Evolutionary conservation across 2,113 vertebrate species (phyloP).

Genomic region (Corvus hawaiiensis): DNA sequence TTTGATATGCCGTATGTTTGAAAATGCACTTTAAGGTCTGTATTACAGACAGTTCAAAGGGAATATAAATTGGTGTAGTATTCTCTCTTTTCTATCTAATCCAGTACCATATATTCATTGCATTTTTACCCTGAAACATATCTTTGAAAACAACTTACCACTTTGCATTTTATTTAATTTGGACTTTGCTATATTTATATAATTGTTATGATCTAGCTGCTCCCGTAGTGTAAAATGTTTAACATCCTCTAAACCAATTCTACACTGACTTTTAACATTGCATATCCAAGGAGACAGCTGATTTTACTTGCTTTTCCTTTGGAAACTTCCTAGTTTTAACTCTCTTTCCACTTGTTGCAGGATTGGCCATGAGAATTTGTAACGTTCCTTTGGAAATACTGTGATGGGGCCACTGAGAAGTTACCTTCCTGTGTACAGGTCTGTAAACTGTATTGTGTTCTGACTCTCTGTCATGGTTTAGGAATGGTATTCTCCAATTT

Average conservation of each 20-base stretch:
- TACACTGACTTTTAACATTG: background rate
- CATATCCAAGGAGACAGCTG: background rate
- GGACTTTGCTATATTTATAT: background rate
- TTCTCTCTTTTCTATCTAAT: background rate
- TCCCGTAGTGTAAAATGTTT: background rate
- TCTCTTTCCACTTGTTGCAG: background rate
- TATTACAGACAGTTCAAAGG: slow-evolving; percentile 48
- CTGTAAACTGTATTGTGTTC: background rate
- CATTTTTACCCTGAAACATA: background rate
- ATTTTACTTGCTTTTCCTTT: background rate
- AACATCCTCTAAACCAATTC: slow-evolving; percentile 6
- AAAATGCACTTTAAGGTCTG: slow-evolving; percentile 49
- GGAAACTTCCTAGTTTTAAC: background rate
- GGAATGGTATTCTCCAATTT: background rate
- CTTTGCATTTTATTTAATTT: slow-evolving; percentile 15
- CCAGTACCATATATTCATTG: background rate
- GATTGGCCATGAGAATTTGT: background rate
- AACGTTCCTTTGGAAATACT: background rate
- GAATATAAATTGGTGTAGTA: slow-evolving; percentile 22
- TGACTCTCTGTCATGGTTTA: background rate
- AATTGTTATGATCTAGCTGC: background rate
- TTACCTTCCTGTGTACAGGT: background rate
- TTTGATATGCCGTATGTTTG: slow-evolving; percentile 54
- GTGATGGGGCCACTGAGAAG: background rate
- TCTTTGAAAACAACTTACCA: background rate